Evolutionary conservation across 1,140 invertebrate genomes (phyloP), one percentile per base, ranked within the genome.

Genomic region (Cyclargus thomasi): DNA sequence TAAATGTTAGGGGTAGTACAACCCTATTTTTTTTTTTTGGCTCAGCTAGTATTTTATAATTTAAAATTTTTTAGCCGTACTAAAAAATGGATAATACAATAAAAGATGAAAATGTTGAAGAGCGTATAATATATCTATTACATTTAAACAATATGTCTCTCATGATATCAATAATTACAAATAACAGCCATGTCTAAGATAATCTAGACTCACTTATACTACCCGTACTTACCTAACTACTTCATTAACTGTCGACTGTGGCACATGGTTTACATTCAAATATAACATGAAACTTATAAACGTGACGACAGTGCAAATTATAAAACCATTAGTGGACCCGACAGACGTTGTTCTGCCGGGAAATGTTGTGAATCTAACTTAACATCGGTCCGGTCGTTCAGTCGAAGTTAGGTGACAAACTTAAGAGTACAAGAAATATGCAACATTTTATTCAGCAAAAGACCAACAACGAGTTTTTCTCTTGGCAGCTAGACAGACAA

Each of bases 131-230:
- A 63, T 63, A 63, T 63, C 35, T 63, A 39, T 63, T 35, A 63
- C 62, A 63, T 36, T 63, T 63, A 63, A 63, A 63, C 62, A 63
- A 63, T 63, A 63, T 63, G 62, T 63, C 62, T 63, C 17, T 63
- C 35, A 63, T 63, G 62, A 63, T 63, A 63, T 63, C 29, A 18
- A 63, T 35, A n/a, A 17, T 63, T 63, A 63, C 29, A 36, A 63
- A 63, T 63, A 35, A 36, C 16, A 63, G 29, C 62, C 29, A 17
- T 63, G 35, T 22, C 62, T 63, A 62, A 23, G 6, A 14, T 18
- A 62, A 10, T 62, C 7, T 62, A 20, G 21, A 62, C 57, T 39
- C 36, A 1, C 36, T 39, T 39, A 39, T 14, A 39, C 36, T 39
- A 39, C 3, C 36, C 10, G 36, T 39, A 39, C 36, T 39, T 39